Evolutionary conservation across 2,888 invertebrate genomes (phyloP).

Genomic region (Drosophila yooni): DNA sequence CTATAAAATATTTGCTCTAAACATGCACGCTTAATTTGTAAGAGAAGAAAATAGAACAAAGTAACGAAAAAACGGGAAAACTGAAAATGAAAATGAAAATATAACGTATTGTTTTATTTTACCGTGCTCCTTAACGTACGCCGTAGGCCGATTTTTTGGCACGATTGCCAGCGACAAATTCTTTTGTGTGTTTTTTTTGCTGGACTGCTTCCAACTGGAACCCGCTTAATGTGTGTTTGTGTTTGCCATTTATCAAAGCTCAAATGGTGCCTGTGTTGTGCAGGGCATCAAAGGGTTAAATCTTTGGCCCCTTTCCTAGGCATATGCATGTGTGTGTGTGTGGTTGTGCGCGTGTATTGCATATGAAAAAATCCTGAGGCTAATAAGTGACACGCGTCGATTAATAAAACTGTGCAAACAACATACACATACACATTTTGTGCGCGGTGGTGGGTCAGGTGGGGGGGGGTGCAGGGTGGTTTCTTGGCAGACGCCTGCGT

Average conservation of each 20-base stretch:
- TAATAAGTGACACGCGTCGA: constrained; percentile 79
- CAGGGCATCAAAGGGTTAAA: constrained; percentile 69
- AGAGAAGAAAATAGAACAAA: constrained; percentile 16
- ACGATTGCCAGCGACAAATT: constrained; percentile 48
- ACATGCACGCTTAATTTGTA: constrained; percentile 80
- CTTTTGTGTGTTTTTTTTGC: constrained; percentile 2
- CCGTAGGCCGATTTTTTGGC: constrained; percentile 53
- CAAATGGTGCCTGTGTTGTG: constrained; percentile 57
- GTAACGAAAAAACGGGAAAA: background rate
- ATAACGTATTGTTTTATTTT: constrained; percentile 58
- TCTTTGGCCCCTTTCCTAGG: constrained; percentile 1
- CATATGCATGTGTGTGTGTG: background rate
- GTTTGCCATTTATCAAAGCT: constrained; percentile 73
- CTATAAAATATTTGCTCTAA: constrained; percentile 58
- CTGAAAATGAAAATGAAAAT: constrained; percentile 17
- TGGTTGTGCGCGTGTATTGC: constrained; percentile 52
- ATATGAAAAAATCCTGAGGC: constrained; percentile 73
- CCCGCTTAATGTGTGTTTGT: constrained; percentile 42
- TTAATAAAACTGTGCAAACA: constrained; percentile 66
- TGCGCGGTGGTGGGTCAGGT: constrained; percentile 21
- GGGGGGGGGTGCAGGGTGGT: background rate
- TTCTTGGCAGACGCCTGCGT: constrained; percentile 32
- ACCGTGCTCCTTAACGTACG: constrained; percentile 13
- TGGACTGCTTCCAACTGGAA: constrained; percentile 39
- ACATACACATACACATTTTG: constrained; percentile 26